These are phyloP conservation scores for Synaphobranchus kaupii DNA, from an alignment of 2,797 vertebrate genomes.

Conservation along the genomic window DNA sequence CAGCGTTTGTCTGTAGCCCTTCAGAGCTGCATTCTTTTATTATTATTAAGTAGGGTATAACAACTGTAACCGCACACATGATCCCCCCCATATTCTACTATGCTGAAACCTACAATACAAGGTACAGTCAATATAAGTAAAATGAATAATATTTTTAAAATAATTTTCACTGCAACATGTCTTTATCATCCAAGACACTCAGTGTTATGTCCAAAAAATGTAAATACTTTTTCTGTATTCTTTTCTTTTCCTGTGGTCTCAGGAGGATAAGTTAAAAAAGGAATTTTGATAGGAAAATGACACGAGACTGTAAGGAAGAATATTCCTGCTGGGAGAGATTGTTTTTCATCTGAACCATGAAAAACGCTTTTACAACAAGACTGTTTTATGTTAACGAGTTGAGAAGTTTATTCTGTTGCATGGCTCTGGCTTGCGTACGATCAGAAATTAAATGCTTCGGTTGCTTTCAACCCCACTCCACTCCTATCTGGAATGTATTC, in stretches of 20 bases:
- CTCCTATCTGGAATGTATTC: background rate
- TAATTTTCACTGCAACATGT: no score
- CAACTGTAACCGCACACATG: background rate
- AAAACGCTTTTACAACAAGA: background rate
- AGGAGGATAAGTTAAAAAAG: background rate
- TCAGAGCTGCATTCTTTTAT: background rate
- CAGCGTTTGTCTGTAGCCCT: background rate
- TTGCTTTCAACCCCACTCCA: background rate
- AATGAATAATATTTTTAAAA: background rate
- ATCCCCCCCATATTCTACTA: background rate
- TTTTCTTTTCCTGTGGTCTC: no score
- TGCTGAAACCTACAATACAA: background rate
- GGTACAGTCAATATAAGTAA: background rate
- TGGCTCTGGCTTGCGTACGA: background rate
- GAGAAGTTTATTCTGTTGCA: background rate
- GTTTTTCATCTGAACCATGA: background rate
- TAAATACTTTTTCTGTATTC: no score
- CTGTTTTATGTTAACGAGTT: background rate
- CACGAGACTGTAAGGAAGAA: background rate
- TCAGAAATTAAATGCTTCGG: background rate
- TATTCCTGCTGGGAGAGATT: background rate
- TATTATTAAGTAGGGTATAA: background rate
- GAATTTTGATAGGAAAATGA: background rate
- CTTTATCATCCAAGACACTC: no score
- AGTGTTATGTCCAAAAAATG: no score